Percentiles rank a stretch among this genome's conserved stretches.
These are phyloP conservation scores for Cheilosia vulpina DNA, from an alignment of 2,888 invertebrate species.

Conservation along the genomic window DNA sequence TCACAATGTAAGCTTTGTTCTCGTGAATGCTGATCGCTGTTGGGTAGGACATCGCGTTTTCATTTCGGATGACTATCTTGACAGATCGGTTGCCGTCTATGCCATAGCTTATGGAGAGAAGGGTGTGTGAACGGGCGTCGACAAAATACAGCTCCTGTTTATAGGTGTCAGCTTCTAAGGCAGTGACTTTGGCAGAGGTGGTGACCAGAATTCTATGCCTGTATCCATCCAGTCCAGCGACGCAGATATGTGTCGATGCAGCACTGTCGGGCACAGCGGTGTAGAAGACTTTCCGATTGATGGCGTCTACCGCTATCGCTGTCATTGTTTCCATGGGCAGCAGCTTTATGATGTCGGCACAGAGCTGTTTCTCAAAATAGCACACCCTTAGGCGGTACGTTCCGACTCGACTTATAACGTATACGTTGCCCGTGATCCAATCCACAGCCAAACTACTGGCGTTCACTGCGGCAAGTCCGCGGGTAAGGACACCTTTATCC, in stretches of 20 bases:
- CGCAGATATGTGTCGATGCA: slow-evolving; percentile 85
- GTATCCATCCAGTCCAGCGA: slow-evolving; percentile 85
- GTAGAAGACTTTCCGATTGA: slow-evolving; percentile 86
- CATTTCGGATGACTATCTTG: slow-evolving; percentile 83
- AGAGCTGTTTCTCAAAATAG: slow-evolving; percentile 84
- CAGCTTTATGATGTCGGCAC: slow-evolving; percentile 85
- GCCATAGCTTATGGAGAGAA: slow-evolving; percentile 84
- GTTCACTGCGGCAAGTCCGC: slow-evolving; percentile 81
- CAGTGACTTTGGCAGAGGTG: slow-evolving; percentile 82
- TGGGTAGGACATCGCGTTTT: slow-evolving; percentile 85
- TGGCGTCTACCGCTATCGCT: slow-evolving; percentile 87
- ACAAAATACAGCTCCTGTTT: slow-evolving; percentile 89
- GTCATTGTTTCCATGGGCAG: slow-evolving; percentile 85
- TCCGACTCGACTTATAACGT: slow-evolving; percentile 85
- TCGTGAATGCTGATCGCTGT: slow-evolving; percentile 89
- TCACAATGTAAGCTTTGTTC: slow-evolving; percentile 90
- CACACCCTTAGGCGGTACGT: slow-evolving; percentile 85
- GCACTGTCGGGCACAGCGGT: slow-evolving; percentile 83
- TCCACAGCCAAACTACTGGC: slow-evolving; percentile 88
- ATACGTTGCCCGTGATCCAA: slow-evolving; percentile 90
- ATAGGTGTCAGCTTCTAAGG: slow-evolving; percentile 84
- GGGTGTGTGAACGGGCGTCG: slow-evolving; percentile 86
- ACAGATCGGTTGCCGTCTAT: slow-evolving; percentile 83
- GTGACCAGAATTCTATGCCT: slow-evolving; percentile 83
- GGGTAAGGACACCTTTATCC: slow-evolving; percentile 80